Evolutionary conservation across 1,140 invertebrate species (phyloP).

Genomic region (Apis cerana): DNA sequence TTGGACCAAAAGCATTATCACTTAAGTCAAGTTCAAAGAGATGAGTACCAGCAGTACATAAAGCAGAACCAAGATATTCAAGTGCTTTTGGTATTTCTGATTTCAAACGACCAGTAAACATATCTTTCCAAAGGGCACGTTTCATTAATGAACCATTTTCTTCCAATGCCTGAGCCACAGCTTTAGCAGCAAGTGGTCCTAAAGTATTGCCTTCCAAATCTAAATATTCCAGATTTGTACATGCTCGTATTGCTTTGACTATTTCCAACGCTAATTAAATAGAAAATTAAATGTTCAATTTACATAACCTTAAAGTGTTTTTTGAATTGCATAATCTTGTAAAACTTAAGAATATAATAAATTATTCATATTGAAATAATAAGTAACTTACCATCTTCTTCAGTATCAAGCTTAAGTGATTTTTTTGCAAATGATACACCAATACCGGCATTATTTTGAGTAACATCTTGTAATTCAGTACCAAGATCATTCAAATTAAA

Average conservation of each 20-base stretch:
- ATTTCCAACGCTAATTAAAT: slow-evolving; percentile 84
- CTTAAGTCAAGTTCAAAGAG: slow-evolving; percentile 95
- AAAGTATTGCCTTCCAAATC: slow-evolving; percentile 96
- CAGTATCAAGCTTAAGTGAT: slow-evolving; percentile 85
- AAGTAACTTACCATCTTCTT: slow-evolving; percentile 83
- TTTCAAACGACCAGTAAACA: slow-evolving; percentile 97
- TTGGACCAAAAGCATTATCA: slow-evolving; percentile 99
- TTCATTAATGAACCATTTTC: slow-evolving; percentile 89
- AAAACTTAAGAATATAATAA: slow-evolving; percentile 25
- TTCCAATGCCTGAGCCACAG: slow-evolving; percentile 90
- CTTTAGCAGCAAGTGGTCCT: slow-evolving; percentile 92
- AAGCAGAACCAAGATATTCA: slow-evolving; percentile 89
- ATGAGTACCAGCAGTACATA: slow-evolving; percentile 89
- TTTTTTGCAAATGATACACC: slow-evolving; percentile 86
- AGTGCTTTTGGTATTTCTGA: slow-evolving; percentile 96
- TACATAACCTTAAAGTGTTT: background rate
- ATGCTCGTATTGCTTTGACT: slow-evolving; percentile 84
- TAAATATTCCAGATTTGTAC: slow-evolving; percentile 85
- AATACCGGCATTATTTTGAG: slow-evolving; percentile 51
- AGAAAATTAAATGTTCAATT: slow-evolving; percentile 28
- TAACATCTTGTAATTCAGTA: slow-evolving; percentile 67
- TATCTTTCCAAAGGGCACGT: slow-evolving; percentile 95
- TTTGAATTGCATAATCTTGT: slow-evolving; percentile 4
- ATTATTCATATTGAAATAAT: background rate
- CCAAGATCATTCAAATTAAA: slow-evolving; percentile 74